phyloP scores from a whole-genome alignment of 2,797 vertebrate genomes.

The Darevskia mixta region DNA sequence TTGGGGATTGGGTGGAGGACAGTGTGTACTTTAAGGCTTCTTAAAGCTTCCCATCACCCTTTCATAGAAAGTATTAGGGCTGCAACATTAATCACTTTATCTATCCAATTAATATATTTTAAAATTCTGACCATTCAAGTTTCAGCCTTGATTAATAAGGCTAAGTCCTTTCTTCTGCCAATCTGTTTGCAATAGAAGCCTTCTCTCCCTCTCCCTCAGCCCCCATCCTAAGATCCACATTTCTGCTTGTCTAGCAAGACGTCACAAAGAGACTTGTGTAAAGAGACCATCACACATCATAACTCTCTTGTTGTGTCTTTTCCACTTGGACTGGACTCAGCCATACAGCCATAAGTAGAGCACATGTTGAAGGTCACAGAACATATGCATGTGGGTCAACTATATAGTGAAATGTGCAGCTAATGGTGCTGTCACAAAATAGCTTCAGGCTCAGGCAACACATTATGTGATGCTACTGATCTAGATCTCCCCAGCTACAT shows the following conservation, averaged over 20 bases:
- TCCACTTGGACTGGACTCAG: neutral
- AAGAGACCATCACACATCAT: too few relatives aligned
- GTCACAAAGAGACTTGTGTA: too few relatives aligned
- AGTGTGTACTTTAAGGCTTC: neutral
- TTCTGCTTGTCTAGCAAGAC: neutral
- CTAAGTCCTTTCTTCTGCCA: neutral
- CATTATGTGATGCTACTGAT: neutral
- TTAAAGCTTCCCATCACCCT: neutral
- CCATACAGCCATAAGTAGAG: neutral
- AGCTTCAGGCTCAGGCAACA: neutral
- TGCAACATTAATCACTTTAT: neutral
- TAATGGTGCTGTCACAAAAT: neutral
- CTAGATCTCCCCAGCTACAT: neutral
- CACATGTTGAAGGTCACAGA: neutral
- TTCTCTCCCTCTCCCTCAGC: neutral
- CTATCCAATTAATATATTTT: neutral
- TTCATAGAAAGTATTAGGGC: neutral
- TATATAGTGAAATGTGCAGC: neutral
- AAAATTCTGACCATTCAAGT: neutral
- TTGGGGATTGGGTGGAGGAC: neutral
- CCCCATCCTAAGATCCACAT: neutral
- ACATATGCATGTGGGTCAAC: neutral
- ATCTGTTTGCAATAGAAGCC: neutral
- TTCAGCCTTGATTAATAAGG: neutral
- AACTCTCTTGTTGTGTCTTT: neutral